phyloP scores from a whole-genome alignment of 2,888 invertebrate species.

The Operophtera brumata region DNA sequence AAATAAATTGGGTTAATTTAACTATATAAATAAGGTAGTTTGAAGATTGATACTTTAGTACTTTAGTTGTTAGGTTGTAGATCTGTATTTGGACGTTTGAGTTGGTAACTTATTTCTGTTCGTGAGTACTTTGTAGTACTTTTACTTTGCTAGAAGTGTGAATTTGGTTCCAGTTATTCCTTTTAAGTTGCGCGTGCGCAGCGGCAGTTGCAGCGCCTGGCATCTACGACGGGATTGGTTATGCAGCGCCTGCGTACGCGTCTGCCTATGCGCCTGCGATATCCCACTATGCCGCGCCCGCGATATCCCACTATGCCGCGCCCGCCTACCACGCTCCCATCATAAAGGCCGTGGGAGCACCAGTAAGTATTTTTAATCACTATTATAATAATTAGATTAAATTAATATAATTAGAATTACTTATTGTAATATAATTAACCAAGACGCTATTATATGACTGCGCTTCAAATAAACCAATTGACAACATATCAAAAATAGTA shows the following conservation, averaged over 20 bases:
- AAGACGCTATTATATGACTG: too few relatives aligned
- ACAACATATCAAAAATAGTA: too few relatives aligned
- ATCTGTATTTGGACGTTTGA: neutral
- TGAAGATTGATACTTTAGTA: neutral
- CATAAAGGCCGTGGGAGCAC: conserved; percentile 44
- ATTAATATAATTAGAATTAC: too few relatives aligned
- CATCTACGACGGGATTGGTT: conserved; percentile 45
- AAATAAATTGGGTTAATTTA: too few relatives aligned
- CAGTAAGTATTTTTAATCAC: conserved; percentile 42
- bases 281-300: conserved; percentile 26
- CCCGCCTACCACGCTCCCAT: conserved; percentile 39
- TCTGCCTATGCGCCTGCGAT: conserved; percentile 34
- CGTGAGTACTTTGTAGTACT: neutral
- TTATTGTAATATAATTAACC: too few relatives aligned
- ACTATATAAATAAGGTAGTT: too few relatives aligned
- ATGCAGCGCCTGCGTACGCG: conserved; percentile 35
- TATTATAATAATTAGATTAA: too few relatives aligned
- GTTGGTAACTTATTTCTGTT: neutral
- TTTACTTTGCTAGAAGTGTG: neutral
- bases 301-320: conserved; percentile 21
- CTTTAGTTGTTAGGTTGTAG: neutral
- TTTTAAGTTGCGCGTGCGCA: conserved; percentile 67
- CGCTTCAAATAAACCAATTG: too few relatives aligned
- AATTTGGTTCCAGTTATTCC: conserved; percentile 51
- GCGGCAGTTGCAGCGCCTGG: conserved; percentile 61